These are phyloP conservation scores for Mastacembelus armatus DNA, from an alignment of 2,797 vertebrate species.

Conservation along the genomic window DNA sequence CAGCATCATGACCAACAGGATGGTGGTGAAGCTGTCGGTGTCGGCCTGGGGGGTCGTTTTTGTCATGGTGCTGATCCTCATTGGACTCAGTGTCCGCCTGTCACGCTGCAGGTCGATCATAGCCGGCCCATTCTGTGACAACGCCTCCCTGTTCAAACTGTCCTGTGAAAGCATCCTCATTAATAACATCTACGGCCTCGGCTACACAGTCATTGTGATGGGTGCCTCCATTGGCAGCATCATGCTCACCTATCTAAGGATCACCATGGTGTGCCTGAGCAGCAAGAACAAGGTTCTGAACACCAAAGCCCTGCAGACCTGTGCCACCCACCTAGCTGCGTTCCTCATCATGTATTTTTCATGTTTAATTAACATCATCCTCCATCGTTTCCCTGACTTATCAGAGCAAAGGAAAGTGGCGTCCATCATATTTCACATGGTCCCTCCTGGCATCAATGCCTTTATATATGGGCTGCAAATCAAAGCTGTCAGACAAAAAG, in stretches of 20 bases:
- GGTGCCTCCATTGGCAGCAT: slow-evolving; percentile 70
- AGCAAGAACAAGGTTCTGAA: slow-evolving; percentile 62
- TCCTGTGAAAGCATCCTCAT: slow-evolving; percentile 78
- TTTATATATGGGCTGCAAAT: slow-evolving; percentile 49
- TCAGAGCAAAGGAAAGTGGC: slow-evolving; percentile 44
- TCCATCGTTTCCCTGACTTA: slow-evolving; percentile 30
- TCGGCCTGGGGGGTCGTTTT: slow-evolving; percentile 51
- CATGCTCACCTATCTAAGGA: slow-evolving; percentile 73
- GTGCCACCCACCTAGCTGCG: slow-evolving; percentile 63
- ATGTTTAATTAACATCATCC: background rate
- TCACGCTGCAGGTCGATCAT: slow-evolving; percentile 76
- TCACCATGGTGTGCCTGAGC: slow-evolving; percentile 71
- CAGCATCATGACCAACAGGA: slow-evolving; percentile 73
- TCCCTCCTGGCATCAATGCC: slow-evolving; percentile 50
- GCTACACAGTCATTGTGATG: slow-evolving; percentile 63
- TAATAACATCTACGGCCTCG: slow-evolving; percentile 83
- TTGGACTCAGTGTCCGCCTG: slow-evolving; percentile 78
- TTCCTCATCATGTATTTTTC: slow-evolving; percentile 57
- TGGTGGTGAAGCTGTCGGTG: slow-evolving; percentile 72
- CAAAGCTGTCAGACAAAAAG: slow-evolving; percentile 15
- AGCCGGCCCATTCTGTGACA: slow-evolving; percentile 85
- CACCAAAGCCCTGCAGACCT: slow-evolving; percentile 75
- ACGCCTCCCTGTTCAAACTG: slow-evolving; percentile 85
- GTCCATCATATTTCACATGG: slow-evolving; percentile 37
- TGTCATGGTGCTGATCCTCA: slow-evolving; percentile 68